These are phyloP conservation scores for Augochlorella aurata DNA, from an alignment of 2,888 invertebrate genomes.

Conservation along the genomic window DNA sequence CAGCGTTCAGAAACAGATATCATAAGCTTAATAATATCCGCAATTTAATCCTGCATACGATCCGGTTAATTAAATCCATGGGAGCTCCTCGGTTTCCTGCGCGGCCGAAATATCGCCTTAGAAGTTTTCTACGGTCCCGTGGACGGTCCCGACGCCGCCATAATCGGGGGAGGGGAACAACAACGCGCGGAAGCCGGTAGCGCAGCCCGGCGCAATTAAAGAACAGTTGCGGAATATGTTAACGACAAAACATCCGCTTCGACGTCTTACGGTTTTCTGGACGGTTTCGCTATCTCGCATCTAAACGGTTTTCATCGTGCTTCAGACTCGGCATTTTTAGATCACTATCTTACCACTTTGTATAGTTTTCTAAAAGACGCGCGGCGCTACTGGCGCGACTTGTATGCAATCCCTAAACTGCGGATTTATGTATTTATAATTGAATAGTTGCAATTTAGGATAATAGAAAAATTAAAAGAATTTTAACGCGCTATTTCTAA, in stretches of 20 bases:
- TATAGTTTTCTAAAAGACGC: too few relatives aligned
- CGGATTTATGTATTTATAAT: too few relatives aligned
- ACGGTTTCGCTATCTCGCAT: neutral
- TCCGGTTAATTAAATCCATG: constrained; percentile 49
- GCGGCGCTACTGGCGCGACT: too few relatives aligned
- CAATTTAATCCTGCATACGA: constrained; percentile 13
- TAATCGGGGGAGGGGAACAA: constrained; percentile 49
- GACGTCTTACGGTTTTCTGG: neutral
- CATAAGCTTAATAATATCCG: constrained; percentile 20
- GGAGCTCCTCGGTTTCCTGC: neutral
- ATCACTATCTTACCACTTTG: too few relatives aligned
- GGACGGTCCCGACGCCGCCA: constrained; percentile 42
- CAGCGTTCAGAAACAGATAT: neutral
- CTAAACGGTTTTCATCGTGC: too few relatives aligned
- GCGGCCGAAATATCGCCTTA: constrained; percentile 20
- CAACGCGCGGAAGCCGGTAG: constrained; percentile 49
- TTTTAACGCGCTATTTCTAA: too few relatives aligned
- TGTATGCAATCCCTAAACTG: too few relatives aligned
- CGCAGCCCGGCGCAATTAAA: constrained; percentile 29
- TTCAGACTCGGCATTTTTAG: too few relatives aligned
- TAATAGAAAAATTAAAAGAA: too few relatives aligned
- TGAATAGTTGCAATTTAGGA: too few relatives aligned
- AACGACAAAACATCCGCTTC: neutral
- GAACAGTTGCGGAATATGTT: neutral
- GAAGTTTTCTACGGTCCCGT: neutral